Base-by-base conservation (phyloP, 2,888 invertebrate species). In the Eustalomyia histrio region DNA sequence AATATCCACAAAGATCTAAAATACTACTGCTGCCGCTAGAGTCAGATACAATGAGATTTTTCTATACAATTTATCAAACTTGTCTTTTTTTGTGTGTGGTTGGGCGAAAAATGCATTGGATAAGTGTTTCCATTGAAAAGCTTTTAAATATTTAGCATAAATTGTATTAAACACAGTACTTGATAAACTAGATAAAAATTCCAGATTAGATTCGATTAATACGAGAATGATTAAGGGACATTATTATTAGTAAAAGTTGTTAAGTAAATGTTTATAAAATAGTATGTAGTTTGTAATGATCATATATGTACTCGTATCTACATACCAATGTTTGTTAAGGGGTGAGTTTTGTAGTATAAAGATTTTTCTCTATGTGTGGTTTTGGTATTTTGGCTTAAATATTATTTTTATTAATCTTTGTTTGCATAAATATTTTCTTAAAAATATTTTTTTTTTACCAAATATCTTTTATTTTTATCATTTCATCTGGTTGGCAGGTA, bases 131-230 rank as follows among this genome's bases (percentile, higher is more conserved):
- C n/a, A 24, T 35, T 35, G n/a, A 63, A 47, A 52, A 52, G 5
- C n/a, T 35, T 75, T 64, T 47, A 68, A 79, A 74, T 74, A 79
- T 74, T 79, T 74, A 63, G 50, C 61, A 47, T 50, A 63, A 52
- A 73, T 58, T 76, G 33, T 52, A 52, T 50, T 50, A 61, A 53
- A 69, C 43, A 35, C n/a, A 29, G 29, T 29, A 8, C 55, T 47
- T 47, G 55, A 55, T n/a, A 63, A 52, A 52, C 14, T 14, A 47
- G 43, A n/a, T 47, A 47, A n/a, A 47, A 47, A 47, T 47, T 6
- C n/a, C n/a, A 6, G 43, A 47, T n/a, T 47, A 47, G 43, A 47
- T 47, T 5, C 12, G n/a, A 47, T 47, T 6, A 47, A 2, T 47
- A 3, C n/a, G n/a, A 39, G 6, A 14, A 14, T 47, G 43, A 47